Base-by-base conservation (phyloP, 2,113 vertebrate species). In the Sakesphorus luctuosus region DNA sequence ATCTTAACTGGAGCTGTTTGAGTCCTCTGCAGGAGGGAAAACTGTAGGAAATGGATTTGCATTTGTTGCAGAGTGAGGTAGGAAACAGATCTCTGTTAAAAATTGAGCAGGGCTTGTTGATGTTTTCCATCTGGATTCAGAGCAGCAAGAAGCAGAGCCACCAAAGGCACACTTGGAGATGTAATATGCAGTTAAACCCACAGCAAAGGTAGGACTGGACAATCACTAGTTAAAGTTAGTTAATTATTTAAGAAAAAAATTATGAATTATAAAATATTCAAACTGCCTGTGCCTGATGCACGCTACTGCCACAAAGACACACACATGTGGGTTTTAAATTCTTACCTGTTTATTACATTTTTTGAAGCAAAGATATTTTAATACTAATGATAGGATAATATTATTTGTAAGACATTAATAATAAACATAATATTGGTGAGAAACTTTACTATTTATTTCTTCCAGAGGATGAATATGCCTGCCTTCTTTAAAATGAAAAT, bases 251-350 rank as follows among this genome's bases (percentile, higher is more conserved):
- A 87, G 84, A 81, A 84, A 95, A 96, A 88, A 83, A 91, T 84
- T 81, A 89, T 68, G 76, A 94, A 86, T 33, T 81, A 97, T 96
- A 81, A 97, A 97, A 96, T 97, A 97, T 97, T 97, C 76, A 96
- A 84, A 76, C 58, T 89, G 90, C 66, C 40, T 82, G 25, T 84
- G 93, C 58, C 76, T 94, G 88, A 83, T 89, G 80, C 11, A 2
- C 75, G 49, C 90, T 29, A 8, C 67, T 92, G 80, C 68, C 66
- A 78, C 68, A 78, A 78, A 78, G 65, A 31, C 65, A 20, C 1
- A 2, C 58, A 38, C 82, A 77, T 68, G 73, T 93, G 77, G 47
- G 35, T 61, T 94, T 93, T 87, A 49, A 92, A 93, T 90, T 65
- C 58, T 84, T 81, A 56, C 44, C 52, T 50, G 36, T 84, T 78